These are phyloP conservation scores for Cynocephalus volans DNA, from an alignment of 2,113 vertebrate species.

Conservation along the genomic window DNA sequence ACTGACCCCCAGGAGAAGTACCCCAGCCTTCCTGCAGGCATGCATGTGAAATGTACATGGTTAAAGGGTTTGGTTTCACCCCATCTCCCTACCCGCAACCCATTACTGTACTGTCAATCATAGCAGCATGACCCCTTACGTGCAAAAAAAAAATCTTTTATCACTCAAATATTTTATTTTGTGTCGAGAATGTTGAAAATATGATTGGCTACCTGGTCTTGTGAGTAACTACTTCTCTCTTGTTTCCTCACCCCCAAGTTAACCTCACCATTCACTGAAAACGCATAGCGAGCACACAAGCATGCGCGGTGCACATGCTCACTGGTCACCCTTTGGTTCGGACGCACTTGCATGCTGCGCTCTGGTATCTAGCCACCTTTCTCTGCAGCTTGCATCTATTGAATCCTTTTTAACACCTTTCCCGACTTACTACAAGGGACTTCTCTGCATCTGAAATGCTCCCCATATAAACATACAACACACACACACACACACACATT, in stretches of 20 bases:
- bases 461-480: background rate
- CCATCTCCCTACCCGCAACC: background rate
- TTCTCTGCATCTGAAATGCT: background rate
- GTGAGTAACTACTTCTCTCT: background rate
- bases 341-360: background rate
- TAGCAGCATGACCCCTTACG: background rate
- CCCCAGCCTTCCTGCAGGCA: background rate
- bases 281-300: background rate
- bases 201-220: background rate
- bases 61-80: background rate
- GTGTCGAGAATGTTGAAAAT: background rate
- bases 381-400: background rate
- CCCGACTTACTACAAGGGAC: background rate
- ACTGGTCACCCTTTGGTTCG: background rate
- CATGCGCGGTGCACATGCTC: too few species aligned
- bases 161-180: background rate
- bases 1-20: background rate
- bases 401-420: background rate
- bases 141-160: background rate
- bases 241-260: background rate
- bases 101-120: background rate
- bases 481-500: background rate
- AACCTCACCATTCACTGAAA: background rate
- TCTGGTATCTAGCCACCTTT: background rate
- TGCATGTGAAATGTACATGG: background rate